Percentiles rank a stretch among this genome's conserved stretches.
Conservation (phyloP, 2,797 vertebrate species). For the Anguilla marmorata region DNA sequence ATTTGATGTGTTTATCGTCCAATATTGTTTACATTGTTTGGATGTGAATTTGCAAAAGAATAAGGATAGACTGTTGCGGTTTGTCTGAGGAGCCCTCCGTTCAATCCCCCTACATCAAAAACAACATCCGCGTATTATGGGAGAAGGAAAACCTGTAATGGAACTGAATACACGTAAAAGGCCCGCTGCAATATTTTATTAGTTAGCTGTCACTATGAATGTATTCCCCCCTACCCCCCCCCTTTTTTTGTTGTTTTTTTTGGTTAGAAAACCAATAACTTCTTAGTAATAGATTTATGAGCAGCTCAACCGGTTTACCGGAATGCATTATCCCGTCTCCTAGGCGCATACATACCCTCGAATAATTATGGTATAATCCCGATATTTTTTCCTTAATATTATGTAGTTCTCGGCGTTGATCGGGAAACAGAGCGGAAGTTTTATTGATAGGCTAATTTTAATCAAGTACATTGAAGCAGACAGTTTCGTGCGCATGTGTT, state of each 20-base stretch:
- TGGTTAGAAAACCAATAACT: not conserved
- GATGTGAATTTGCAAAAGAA: not conserved
- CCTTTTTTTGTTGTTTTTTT: not conserved
- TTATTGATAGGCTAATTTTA: not conserved
- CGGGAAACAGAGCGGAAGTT: not conserved
- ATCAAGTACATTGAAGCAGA: not conserved
- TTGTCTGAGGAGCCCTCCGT: not conserved
- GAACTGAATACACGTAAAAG: not conserved
- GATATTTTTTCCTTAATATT: not conserved
- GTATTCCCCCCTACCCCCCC: too few relatives aligned
- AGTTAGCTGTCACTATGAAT: not conserved
- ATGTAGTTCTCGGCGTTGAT: not conserved
- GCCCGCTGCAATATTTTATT: not conserved
- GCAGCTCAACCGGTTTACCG: not conserved
- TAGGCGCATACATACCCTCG: not conserved
- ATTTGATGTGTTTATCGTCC: not conserved
- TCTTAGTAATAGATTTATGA: not conserved
- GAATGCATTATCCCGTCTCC: not conserved
- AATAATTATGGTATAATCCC: conserved; percentile 10
- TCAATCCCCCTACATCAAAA: not conserved
- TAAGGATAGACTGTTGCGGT: not conserved
- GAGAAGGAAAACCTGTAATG: not conserved
- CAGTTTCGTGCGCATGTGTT: not conserved
- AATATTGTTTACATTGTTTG: not conserved
- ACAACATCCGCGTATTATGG: not conserved